Evolutionary conservation across 1,140 invertebrate species (phyloP), one percentile per base, ranked within the genome.

Genomic region (Drosophila leontia): DNA sequence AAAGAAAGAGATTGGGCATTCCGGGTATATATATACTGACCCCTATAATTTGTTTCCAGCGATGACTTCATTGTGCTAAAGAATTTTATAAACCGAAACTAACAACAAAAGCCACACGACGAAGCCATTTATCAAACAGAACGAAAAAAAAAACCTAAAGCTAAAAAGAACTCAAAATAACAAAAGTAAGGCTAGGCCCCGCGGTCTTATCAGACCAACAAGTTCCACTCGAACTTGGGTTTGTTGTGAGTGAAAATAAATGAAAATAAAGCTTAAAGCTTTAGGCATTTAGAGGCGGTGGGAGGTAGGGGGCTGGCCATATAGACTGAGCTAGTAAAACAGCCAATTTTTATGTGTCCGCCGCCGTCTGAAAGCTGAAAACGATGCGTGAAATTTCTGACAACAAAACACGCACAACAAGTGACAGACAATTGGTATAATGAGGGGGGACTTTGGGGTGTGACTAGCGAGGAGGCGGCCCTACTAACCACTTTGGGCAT

Each of bases 351-450:
- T 53, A 67, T 65, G 60, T 51, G 48, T 59, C 57, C 45, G 48
- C 17, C 19, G 41, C 37, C 26, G 23, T n/a, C 34, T 37, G 51
- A 69, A 65, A 48, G 56, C 61, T 37, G 61, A 87, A 88, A 75
- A 88, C 77, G 61, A 88, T 84, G 84, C 84, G 85, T 88, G 78
- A 84, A 87, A 75, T 90, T 84, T 70, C 61, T 78, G 84, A 75
- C 77, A 78, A 69, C 69, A 75, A 82, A 80, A 80, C 84, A 88
- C 65, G 75, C 75, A 78, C 80, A 87, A 88, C 84, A 87, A 87
- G 80, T 83, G 80, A 71, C 42, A 62, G 44, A 41, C 35, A 60
- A 74, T 39, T 44, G 55, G 35, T 13, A 51, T 61, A 55, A 63
- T 34, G 42, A 44, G 56, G 15, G 19, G 39, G 3, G 35, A 7